Evolutionary conservation across 2,888 invertebrate species (phyloP).

Genomic region (Hymenopus coronatus): DNA sequence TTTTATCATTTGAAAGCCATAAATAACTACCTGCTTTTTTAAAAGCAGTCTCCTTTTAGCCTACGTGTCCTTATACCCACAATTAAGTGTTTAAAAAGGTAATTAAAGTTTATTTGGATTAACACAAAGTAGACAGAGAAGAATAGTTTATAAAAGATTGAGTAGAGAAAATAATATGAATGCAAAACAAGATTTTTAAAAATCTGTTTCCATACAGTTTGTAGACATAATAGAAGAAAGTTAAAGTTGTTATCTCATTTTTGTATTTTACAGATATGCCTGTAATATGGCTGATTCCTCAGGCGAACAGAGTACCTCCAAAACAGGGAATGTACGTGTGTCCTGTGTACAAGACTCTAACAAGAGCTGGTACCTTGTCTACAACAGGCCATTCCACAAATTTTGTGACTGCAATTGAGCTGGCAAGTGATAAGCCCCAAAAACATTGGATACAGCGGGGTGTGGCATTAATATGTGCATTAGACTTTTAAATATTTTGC

Average conservation of each 20-base stretch:
- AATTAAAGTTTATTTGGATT: too few species aligned
- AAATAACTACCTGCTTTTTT: too few species aligned
- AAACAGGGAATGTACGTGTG: constrained; percentile 53
- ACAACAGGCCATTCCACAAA: constrained; percentile 70
- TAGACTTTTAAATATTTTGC: constrained; percentile 48
- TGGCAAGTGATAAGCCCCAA: constrained; percentile 55
- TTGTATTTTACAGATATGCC: constrained; percentile 58
- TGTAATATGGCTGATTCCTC: constrained; percentile 66
- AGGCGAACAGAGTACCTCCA: constrained; percentile 56
- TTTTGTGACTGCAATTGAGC: constrained; percentile 60
- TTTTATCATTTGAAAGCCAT: too few species aligned
- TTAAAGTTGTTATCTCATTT: background rate
- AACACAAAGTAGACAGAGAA: too few species aligned
- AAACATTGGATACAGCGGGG: constrained; percentile 63
- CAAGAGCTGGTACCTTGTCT: constrained; percentile 60
- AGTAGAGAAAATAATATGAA: too few species aligned
- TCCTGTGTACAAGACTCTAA: constrained; percentile 65
- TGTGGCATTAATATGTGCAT: constrained; percentile 57
- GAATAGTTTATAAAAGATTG: too few species aligned
- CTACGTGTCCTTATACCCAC: too few species aligned
- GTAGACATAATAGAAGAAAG: too few species aligned
- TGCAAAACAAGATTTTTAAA: too few species aligned
- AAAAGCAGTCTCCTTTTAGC: too few species aligned
- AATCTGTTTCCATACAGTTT: too few species aligned
- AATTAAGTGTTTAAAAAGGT: too few species aligned